Evolutionary conservation across 2,113 vertebrate genomes (phyloP), one percentile per base, ranked within the genome.

Genomic region (Hirundichthys speculiger): DNA sequence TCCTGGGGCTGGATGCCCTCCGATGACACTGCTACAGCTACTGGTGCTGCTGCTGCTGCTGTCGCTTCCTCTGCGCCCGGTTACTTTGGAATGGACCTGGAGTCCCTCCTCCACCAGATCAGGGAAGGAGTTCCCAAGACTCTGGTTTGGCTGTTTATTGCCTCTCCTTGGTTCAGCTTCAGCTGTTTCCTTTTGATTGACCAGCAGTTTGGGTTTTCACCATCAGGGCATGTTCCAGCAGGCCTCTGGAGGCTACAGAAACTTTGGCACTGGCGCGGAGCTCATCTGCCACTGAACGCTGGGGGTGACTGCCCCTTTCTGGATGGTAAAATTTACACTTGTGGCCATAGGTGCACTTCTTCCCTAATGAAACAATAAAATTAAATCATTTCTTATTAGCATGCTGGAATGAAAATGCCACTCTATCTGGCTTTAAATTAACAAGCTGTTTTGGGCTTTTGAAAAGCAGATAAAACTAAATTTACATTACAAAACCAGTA

Each of bases 311-410:
- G 59, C 96, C 95, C 78, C 98, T 93, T 78, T 99, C 98, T 1
- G 98, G 98, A 51, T 99, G 98, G 57, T 96, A 98, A 55, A 98
- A 99, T 83, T 99, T 99, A 90, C 98, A 99, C 88, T 99, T 99
- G 88, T 99, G 96, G 55, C 98, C 98, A 34, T 99, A 99, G 49
- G 98, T 99, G 77, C 98, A 99, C 89, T 99, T 99, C 85, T 96
- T 99, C 21, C 96, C 97, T 99, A 68, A 40, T 61, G 64, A 38
- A 59, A 8, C 2, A 69, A 53, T n/a, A 24, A 46, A 24, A 42
- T 4, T 21, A 18, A 46, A 42, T 15, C 1, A 18, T 27, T 58
- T 40, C 7, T 18, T 2, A 51, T 49, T 3, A 47, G 42, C 54
- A 6, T 5, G 46, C 14, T 64, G 10, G 10, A 64, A 53, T 45